Percentiles rank a stretch among this genome's conserved stretches.
Conservation (phyloP, 2,113 vertebrate genomes). For the Saguinus midas region DNA sequence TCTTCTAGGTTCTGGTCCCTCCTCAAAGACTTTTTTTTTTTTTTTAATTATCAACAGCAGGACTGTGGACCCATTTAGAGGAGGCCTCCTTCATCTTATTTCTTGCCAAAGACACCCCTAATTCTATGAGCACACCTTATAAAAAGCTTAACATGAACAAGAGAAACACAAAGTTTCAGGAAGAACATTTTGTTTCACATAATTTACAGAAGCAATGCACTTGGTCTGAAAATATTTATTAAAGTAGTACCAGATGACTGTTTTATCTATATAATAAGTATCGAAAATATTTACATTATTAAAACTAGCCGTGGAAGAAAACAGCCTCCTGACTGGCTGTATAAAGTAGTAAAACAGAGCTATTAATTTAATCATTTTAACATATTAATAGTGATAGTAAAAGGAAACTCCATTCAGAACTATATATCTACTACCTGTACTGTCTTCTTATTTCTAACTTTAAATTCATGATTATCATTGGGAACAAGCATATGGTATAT, state of each 20-base stretch:
- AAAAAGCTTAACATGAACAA: not conserved
- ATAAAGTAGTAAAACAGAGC: not conserved
- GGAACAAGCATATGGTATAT: not conserved
- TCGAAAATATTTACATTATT: constrained; percentile 16
- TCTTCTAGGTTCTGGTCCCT: not conserved
- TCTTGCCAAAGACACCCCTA: not conserved
- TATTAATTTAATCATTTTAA: constrained; percentile 3
- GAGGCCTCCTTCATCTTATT: not conserved
- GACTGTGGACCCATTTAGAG: not conserved
- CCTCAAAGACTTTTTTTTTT: not conserved
- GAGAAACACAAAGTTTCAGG: not conserved
- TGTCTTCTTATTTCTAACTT: constrained; percentile 9
- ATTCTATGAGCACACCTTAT: not conserved
- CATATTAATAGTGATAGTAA: not conserved
- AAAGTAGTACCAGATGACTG: not conserved
- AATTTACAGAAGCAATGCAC: not conserved
- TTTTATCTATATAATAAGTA: not conserved
- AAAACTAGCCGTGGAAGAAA: not conserved
- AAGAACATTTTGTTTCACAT: not conserved
- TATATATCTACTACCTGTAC: not conserved
- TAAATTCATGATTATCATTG: not conserved
- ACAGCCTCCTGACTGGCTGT: not conserved
- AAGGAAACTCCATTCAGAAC: not conserved
- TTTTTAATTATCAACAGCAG: not conserved
- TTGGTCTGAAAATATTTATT: constrained; percentile 17